These are phyloP conservation scores for Temnopleurus reevesii DNA, from an alignment of 53 echinoderm and acorn worm species.

Conservation along the genomic window DNA sequence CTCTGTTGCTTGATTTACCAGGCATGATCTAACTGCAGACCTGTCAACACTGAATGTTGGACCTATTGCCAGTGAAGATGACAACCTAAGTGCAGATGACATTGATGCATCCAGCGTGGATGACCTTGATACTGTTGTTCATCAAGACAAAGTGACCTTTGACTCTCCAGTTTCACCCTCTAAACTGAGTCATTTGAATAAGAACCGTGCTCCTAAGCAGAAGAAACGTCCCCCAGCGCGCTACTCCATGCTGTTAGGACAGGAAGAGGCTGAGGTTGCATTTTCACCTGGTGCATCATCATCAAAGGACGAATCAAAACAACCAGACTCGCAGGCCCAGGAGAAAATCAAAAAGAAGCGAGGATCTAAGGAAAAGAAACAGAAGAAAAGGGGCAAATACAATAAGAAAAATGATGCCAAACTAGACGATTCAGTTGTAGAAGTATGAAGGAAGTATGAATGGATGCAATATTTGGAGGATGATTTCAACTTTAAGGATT, in stretches of 20 bases:
- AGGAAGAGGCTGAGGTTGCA: slow-evolving; percentile 45
- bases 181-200: slow-evolving; percentile 80
- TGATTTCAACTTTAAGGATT: no score
- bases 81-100: slow-evolving; percentile 83
- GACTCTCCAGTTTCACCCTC: slow-evolving; percentile 75
- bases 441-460: slow-evolving; percentile 19
- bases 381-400: slow-evolving; percentile 52
- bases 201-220: slow-evolving; percentile 82
- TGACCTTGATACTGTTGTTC: slow-evolving; percentile 54
- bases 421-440: slow-evolving; percentile 38
- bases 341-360: slow-evolving; percentile 58
- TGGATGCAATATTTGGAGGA: not conserved
- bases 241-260: slow-evolving; percentile 53
- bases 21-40: slow-evolving; percentile 84
- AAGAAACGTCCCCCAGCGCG: slow-evolving; percentile 78
- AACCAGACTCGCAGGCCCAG: not conserved
- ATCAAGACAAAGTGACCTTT: slow-evolving; percentile 74
- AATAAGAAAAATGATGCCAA: slow-evolving; percentile 46
- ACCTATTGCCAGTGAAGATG: slow-evolving; percentile 79
- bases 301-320: not conserved
- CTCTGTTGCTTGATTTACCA: slow-evolving; percentile 14
- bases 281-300: slow-evolving; percentile 1
- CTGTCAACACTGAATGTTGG: slow-evolving; percentile 78
- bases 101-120: slow-evolving; percentile 73
- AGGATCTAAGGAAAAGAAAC: slow-evolving; percentile 56